Evolutionary conservation across 2,113 vertebrate species (phyloP).

Genomic region (Pseudonaja textilis): DNA sequence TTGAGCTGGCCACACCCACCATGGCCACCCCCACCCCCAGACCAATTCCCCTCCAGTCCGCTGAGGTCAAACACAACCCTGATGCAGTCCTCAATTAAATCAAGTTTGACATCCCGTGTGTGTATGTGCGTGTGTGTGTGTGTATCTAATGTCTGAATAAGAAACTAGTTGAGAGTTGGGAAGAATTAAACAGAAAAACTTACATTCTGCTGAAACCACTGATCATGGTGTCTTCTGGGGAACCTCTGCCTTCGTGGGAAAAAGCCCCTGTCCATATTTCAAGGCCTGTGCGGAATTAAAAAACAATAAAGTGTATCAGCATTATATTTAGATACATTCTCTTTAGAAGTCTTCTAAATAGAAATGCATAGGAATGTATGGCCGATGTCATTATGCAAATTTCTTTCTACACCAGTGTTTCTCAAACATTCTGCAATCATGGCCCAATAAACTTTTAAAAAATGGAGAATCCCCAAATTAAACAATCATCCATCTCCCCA

Average conservation of each 20-base stretch:
- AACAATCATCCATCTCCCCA: neutral
- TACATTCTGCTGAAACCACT: neutral
- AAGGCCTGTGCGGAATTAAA: neutral
- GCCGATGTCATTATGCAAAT: neutral
- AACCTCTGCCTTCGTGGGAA: neutral
- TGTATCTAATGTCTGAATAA: neutral
- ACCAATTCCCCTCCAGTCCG: no score
- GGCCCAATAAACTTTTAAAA: neutral
- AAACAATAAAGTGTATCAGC: neutral
- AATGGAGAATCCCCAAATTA: neutral
- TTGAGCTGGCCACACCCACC: no score
- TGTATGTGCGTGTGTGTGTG: neutral
- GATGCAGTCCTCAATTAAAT: no score
- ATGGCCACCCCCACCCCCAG: no score
- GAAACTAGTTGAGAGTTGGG: no score
- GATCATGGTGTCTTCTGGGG: neutral
- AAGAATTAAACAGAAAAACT: neutral
- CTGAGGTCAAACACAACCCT: no score
- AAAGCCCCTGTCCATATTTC: neutral
- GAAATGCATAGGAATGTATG: neutral
- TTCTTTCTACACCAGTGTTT: neutral
- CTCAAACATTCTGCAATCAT: neutral
- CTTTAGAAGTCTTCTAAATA: neutral
- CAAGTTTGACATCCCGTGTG: no score
- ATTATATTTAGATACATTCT: neutral